Evolutionary conservation across 2,113 vertebrate genomes (phyloP), one percentile per base, ranked within the genome.

Genomic region (Pandion haliaetus): DNA sequence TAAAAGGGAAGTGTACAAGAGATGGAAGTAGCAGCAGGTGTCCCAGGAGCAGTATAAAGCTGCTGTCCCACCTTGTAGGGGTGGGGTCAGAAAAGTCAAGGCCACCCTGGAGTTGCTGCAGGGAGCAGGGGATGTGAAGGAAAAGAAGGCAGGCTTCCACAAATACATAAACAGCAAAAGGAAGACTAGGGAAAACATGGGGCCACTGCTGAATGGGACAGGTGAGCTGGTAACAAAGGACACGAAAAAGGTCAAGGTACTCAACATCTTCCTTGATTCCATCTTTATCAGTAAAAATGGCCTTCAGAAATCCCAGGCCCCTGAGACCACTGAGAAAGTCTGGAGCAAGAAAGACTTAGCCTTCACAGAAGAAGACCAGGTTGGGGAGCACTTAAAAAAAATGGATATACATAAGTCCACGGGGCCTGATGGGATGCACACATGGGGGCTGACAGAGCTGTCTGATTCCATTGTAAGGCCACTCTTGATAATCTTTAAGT

Each of bases 321-420:
- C 12, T 59, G 19, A 82, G 8, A 82, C 14, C 11, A 40, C 16
- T 58, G 16, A 16, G 24, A 19, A 77, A 72, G 6, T 36, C 15
- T 77, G 14, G 7, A 69, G 58, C 19, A 61, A 82, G 23, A 17
- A 86, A 86, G 21, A n/a, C 1, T 34, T 19, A 36, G 2, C 9
- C 20, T 86, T 74, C 42, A 52, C 3, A 80, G 11, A 45, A 15
- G 36, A 76, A 76, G 10, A 58, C 4, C 6, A 58, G 14, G 9
- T 5, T 57, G 17, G 26, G 28, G 20, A 58, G 8, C 34, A 24
- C 31, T 77, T 62, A 28, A 54, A 76, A 59, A 24, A 21, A 10
- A 3, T 26, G 5, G n/a, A 44, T 8, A 13, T 40, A 14, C 1
- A 0, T 32, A 76, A n/a, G 3, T 54, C 23, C 34, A 25, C 16